Evolutionary conservation across 2,888 invertebrate genomes (phyloP), one percentile per base, ranked within the genome.

Genomic region (Rhaphigaster nebulosa): DNA sequence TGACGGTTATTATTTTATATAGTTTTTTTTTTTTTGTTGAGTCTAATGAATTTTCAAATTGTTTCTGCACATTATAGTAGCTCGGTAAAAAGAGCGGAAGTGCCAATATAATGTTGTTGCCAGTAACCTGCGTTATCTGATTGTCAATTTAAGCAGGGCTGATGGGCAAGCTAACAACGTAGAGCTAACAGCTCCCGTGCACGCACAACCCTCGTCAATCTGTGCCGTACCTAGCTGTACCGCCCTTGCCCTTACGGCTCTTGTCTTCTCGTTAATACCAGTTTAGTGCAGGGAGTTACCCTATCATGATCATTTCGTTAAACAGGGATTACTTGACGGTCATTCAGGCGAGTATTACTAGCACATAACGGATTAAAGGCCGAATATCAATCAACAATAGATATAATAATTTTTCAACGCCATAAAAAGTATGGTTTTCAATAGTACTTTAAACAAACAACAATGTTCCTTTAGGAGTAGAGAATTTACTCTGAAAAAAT

Each of bases 161-260:
- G 65, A 65, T 65, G 65, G 65, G 18, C 60, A 60, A 60, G n/a
- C 60, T 60, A 60, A n/a, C n/a, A 60, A 18, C n/a, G n/a, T n/a
- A 18, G 29, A 29, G 65, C 65, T 65, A 29, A 65, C 15, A 29
- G 29, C 29, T 18, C 29, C 29, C 13, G 29, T 29, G 29, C 65
- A 65, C 65, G 65, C 65, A 65, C 65, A 65, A 65, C 65, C 65
- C 65, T 65, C 65, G 65, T 29, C 65, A 65, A 65, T 65, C 65
- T 0, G 29, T 29, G 65, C 65, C 65, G 65, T 65, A 65, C 65
- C 65, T 29, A 29, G 65, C 29, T 29, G 65, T 65, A 18, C 65
- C 26, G n/a, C 15, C 29, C 60, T 65, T 65, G 15, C 29, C 29
- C 18, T 29, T 15, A 29, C 15, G 12, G 15, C 29, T 18, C 65